Evolutionary conservation across 2,113 vertebrate genomes (phyloP), one percentile per base, ranked within the genome.

Genomic region (Pangasianodon hypophthalmus): DNA sequence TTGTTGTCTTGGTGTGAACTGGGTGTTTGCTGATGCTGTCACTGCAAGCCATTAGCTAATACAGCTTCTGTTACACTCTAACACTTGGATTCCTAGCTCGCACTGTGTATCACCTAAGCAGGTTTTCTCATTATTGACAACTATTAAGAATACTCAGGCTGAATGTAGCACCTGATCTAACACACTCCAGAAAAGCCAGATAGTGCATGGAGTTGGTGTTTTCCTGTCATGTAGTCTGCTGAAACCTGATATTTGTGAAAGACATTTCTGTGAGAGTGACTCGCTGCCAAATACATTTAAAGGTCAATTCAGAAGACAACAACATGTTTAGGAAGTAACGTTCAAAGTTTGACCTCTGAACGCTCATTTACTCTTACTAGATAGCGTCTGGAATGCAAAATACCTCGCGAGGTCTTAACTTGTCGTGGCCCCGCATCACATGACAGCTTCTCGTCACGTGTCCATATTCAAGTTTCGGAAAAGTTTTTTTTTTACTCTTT

Each of bases 391-490:
- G 10, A 87, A 93, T 88, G 93, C 85, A 3, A 88, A 88, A 75
- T 60, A 92, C 92, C 92, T 83, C 21, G 0, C 89, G 90, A 93
- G 94, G 93, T 94, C 92, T 89, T 41, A n/a, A 84, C 56, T 86
- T 71, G 84, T 75, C 46, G 19, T 29, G 58, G 13, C 29, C 37
- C 85, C 56, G 21, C 88, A 85, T 96, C 96, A 96, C 95, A 94
- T 96, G 96, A 96, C 93, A 85, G 75, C n/a, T 24, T 16, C 8
- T 82, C 18, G 77, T 96, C 96, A 96, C 96, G 93, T 96, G 96
- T 93, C 90, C 87, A 29, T 85, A 88, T 92, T 95, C 94, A 94
- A 94, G 94, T 96, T 95, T 95, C 95, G 95, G 92, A 93, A 95
- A 96, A 95, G 93, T 86, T 93, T 93, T 95, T 93, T 60, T 91